A percentile compares a stretch with the other conserved stretches of the same genome.
These are phyloP conservation scores for Trididemnum clinides DNA, from an alignment of 23 tunicate species.

Conservation along the genomic window DNA sequence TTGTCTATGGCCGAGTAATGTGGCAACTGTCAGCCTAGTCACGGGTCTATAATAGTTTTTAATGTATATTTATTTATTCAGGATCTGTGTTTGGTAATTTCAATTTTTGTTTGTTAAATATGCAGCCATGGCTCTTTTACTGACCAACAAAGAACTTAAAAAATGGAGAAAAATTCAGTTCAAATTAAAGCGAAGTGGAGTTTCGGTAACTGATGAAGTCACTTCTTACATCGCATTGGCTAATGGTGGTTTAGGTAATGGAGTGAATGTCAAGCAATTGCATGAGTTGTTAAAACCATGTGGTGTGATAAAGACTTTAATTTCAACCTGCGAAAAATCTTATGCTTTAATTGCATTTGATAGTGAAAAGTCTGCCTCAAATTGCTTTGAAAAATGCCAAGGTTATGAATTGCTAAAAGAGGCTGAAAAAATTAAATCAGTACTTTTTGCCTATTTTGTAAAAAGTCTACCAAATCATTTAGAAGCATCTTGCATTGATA, in stretches of 20 bases:
- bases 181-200: constrained; percentile 15
- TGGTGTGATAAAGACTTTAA: neutral
- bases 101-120: no score
- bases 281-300: neutral
- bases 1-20: no score
- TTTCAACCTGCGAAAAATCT: neutral
- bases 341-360: constrained; percentile 24
- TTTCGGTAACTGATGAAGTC: neutral
- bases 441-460: constrained; percentile 15
- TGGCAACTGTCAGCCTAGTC: no score
- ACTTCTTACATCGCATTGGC: constrained; percentile 6
- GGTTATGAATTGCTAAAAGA: constrained; percentile 35
- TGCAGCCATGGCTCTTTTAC: neutral
- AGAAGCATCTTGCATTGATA: neutral
- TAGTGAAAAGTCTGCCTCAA: neutral
- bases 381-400: constrained; percentile 23
- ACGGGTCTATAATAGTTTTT: no score
- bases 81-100: no score
- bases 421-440: neutral
- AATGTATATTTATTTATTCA: no score
- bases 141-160: neutral
- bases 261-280: neutral
- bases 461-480: neutral
- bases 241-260: constrained; percentile 59
- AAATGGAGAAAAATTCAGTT: constrained; percentile 12